Evolutionary conservation across 2,888 invertebrate genomes (phyloP), one percentile per base, ranked within the genome.

Genomic region (Diaprepes abbreviatus): DNA sequence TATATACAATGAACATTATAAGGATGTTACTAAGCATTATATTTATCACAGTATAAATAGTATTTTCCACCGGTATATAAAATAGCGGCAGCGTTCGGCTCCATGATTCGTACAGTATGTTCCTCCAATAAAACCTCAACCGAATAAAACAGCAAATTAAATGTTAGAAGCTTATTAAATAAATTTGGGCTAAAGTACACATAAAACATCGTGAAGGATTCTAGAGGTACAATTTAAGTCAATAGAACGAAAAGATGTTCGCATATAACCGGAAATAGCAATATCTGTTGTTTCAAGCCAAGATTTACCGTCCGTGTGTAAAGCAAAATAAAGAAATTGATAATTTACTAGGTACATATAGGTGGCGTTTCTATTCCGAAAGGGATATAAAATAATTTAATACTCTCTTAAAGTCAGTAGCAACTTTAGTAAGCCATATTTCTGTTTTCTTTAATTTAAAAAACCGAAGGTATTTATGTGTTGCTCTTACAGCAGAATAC

Each of bases 241-340:
- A 66, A 59, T 66, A 66, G 59, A 59, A 54, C 3, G 59, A 68
- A 63, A 68, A 62, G 63, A 68, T 62, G 63, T 68, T 55, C 62
- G 54, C 67, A 50, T 62, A 62, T 62, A 62, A 68, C 67, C 55
- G 67, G 67, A 68, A 68, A 68, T 57, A 52, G 62, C 67, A 62
- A 59, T 68, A 62, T 68, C 55, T 68, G 67, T 68, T 68, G 67
- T 68, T 67, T 63, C 50, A 33, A 55, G 60, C 40, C 36, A 31
- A 68, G 67, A 68, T 68, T 68, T 68, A 68, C 55, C n/a, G 62
- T 35, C 10, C 40, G 16, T 52, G 66, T 40, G 60, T 54, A 50
- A 67, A 55, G 28, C 48, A 55, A 62, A 68, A 66, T 36, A 59
- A 59, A 59, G 59, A 59, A 66, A 66, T 59, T 59, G 52, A 54